Evolutionary conservation across 2,888 invertebrate genomes (phyloP).

Genomic region (Diogma glabrata): DNA sequence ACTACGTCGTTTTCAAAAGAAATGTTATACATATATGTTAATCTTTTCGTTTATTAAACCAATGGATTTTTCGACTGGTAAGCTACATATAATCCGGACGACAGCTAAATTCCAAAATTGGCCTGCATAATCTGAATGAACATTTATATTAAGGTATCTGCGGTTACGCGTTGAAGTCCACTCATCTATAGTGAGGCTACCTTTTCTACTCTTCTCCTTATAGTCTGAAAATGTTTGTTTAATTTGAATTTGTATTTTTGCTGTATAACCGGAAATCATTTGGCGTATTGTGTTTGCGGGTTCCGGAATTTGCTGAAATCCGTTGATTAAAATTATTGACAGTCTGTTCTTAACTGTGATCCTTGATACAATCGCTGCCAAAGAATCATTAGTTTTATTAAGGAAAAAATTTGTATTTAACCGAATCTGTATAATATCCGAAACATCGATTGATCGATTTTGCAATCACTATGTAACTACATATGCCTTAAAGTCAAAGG

Average conservation of each 20-base stretch:
- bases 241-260: constrained; percentile 4
- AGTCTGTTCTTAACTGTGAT: background rate
- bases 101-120: too few relatives aligned
- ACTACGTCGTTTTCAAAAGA: too few relatives aligned
- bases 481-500: too few relatives aligned
- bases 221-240: background rate
- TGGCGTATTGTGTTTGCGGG: background rate
- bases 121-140: too few relatives aligned
- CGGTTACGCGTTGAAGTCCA: background rate
- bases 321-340: background rate
- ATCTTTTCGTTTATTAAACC: too few relatives aligned
- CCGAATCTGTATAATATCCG: too few relatives aligned
- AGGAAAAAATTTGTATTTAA: background rate
- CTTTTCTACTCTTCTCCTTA: background rate
- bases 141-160: too few relatives aligned
- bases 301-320: background rate
- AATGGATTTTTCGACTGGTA: too few relatives aligned
- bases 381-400: background rate
- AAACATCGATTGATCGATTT: too few relatives aligned
- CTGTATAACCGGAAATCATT: background rate
- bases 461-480: too few relatives aligned
- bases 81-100: too few relatives aligned
- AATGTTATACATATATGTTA: too few relatives aligned
- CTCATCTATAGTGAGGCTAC: background rate
- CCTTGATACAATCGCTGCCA: background rate